phyloP scores from a whole-genome alignment of 2,113 vertebrate genomes.

The Connochaetes taurinus region DNA sequence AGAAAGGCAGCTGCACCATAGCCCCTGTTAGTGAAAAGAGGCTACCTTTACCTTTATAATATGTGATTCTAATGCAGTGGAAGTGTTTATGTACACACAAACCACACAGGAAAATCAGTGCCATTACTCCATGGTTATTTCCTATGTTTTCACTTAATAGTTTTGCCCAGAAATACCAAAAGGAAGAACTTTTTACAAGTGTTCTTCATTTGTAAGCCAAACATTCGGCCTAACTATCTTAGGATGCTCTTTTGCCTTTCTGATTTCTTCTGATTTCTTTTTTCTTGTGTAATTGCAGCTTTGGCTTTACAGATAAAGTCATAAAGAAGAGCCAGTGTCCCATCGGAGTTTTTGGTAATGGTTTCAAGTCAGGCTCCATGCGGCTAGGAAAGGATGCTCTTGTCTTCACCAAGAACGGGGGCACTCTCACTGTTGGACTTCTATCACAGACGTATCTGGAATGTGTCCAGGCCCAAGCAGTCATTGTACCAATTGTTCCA shows the following conservation, averaged over 20 bases:
- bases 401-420: constrained; percentile 88
- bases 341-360: constrained; percentile 86
- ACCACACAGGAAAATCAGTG: background rate
- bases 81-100: constrained; percentile 14
- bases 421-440: constrained; percentile 83
- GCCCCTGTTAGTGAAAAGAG: background rate
- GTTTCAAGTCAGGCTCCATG: constrained; percentile 89
- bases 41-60: background rate
- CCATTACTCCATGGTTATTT: constrained; percentile 29
- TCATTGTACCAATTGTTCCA: constrained; percentile 85
- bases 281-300: constrained; percentile 77
- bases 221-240: constrained; percentile 12
- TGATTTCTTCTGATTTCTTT: constrained; percentile 25
- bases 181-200: background rate
- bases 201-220: constrained; percentile 13
- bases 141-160: constrained; percentile 3
- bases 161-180: constrained; percentile 28
- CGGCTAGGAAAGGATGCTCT: constrained; percentile 84
- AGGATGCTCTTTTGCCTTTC: constrained; percentile 10
- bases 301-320: constrained; percentile 86
- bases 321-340: constrained; percentile 77
- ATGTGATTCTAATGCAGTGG: background rate
- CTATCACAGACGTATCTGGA: constrained; percentile 86
- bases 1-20: background rate
- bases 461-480: constrained; percentile 82